A percentile compares a stretch with the other conserved stretches of the same genome.
Conservation (phyloP, 2,797 vertebrate species). For the Aeoliscus strigatus region DNA sequence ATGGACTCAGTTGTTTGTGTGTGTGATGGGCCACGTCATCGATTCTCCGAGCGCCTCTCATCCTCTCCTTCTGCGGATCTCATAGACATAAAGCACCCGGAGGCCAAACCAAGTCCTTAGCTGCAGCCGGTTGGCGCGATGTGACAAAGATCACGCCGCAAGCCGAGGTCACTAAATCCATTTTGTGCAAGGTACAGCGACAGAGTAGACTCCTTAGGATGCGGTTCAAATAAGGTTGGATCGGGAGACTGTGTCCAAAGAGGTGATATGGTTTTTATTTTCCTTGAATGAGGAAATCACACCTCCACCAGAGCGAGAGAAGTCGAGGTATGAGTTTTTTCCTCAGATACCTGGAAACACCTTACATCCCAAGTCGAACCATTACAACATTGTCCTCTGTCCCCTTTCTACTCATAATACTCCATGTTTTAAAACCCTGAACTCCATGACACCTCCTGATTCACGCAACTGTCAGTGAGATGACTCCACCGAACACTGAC, state of each 20-base stretch:
- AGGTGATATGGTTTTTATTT: too few relatives aligned
- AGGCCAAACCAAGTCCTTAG: constrained; percentile 8
- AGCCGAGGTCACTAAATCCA: constrained; percentile 10
- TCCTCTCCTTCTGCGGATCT: constrained; percentile 9
- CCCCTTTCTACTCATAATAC: too few relatives aligned
- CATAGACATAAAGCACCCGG: neutral
- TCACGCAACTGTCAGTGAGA: constrained; percentile 15
- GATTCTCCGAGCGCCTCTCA: constrained; percentile 24
- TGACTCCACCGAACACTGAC: constrained; percentile 8
- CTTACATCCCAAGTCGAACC: too few relatives aligned
- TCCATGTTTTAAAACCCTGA: too few relatives aligned
- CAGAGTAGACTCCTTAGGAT: neutral
- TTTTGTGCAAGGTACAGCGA: neutral
- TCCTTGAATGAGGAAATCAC: too few relatives aligned
- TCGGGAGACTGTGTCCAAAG: too few relatives aligned
- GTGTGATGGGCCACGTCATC: constrained; percentile 14
- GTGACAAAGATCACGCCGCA: constrained; percentile 12
- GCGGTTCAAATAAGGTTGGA: neutral
- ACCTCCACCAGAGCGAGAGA: too few relatives aligned
- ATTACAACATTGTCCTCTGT: too few relatives aligned
- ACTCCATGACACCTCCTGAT: constrained; percentile 9
- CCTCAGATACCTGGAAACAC: too few relatives aligned
- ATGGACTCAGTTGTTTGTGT: neutral
- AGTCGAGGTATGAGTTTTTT: too few relatives aligned
- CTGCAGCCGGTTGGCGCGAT: neutral